A percentile compares a stretch with the other conserved stretches of the same genome.
Evolutionary conservation across 1,140 invertebrate genomes (phyloP).

Genomic region (Drosophila subpulchrella): DNA sequence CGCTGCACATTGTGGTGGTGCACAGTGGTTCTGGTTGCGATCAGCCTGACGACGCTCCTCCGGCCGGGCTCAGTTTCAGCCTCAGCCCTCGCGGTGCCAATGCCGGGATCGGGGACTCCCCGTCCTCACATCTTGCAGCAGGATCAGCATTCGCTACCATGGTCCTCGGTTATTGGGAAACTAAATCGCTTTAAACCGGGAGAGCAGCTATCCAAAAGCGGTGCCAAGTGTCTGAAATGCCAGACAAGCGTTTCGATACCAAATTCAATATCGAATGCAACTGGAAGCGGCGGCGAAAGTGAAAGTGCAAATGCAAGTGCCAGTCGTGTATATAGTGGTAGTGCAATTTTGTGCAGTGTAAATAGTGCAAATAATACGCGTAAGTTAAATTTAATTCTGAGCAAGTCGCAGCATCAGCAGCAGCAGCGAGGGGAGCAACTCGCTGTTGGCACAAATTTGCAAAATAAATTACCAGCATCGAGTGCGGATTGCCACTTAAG

Average conservation of each 20-base stretch:
- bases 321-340: slow-evolving; percentile 56
- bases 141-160: slow-evolving; percentile 47
- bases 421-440: slow-evolving; percentile 12
- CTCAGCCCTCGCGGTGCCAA: slow-evolving; percentile 83
- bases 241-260: slow-evolving; percentile 26
- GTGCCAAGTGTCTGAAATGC: slow-evolving; percentile 57
- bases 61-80: slow-evolving; percentile 48
- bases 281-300: slow-evolving; percentile 56
- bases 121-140: slow-evolving; percentile 34
- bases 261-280: slow-evolving; percentile 45
- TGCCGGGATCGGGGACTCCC: slow-evolving; percentile 43
- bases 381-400: slow-evolving; percentile 79
- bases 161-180: slow-evolving; percentile 38
- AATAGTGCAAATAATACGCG: slow-evolving; percentile 77
- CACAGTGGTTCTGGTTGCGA: slow-evolving; percentile 64
- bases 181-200: slow-evolving; percentile 3
- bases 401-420: slow-evolving; percentile 37
- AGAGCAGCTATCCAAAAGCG: slow-evolving; percentile 9
- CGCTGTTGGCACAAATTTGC: slow-evolving; percentile 73
- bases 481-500: slow-evolving; percentile 64
- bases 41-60: slow-evolving; percentile 32
- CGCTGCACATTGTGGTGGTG: slow-evolving; percentile 69
- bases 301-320: slow-evolving; percentile 7
- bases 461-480: slow-evolving; percentile 78
- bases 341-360: slow-evolving; percentile 75